Percentiles rank a stretch among this genome's conserved stretches.
These are phyloP conservation scores for Drosophila paramelanica DNA, from an alignment of 2,888 invertebrate genomes.

Conservation along the genomic window DNA sequence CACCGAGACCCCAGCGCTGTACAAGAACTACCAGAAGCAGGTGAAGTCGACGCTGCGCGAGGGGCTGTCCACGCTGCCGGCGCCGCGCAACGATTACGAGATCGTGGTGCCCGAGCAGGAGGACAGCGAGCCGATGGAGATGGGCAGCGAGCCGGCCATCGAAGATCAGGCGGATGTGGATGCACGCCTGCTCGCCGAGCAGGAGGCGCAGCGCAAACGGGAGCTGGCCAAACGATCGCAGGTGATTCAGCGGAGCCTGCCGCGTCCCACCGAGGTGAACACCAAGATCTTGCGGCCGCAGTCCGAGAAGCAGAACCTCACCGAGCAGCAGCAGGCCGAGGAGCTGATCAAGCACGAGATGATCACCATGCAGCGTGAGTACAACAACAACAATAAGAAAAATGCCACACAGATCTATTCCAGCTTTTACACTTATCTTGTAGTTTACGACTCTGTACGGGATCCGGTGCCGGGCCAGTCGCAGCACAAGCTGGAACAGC, in stretches of 20 bases:
- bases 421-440: neutral
- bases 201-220: slow-evolving; percentile 88
- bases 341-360: slow-evolving; percentile 98
- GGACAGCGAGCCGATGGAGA: slow-evolving; percentile 85
- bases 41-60: slow-evolving; percentile 91
- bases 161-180: slow-evolving; percentile 96
- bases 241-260: slow-evolving; percentile 93
- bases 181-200: slow-evolving; percentile 88
- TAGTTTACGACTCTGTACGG: slow-evolving; percentile 92
- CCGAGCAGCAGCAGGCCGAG: slow-evolving; percentile 96
- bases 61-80: slow-evolving; percentile 92
- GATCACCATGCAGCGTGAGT: slow-evolving; percentile 93
- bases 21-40: slow-evolving; percentile 89
- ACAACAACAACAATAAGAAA: no score
- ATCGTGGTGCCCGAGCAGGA: slow-evolving; percentile 97
- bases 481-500: slow-evolving; percentile 86
- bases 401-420: no score
- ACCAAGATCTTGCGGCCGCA: slow-evolving; percentile 91
- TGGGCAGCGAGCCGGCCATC: slow-evolving; percentile 85
- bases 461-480: slow-evolving; percentile 88
- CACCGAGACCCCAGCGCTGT: slow-evolving; percentile 89
- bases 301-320: slow-evolving; percentile 91
- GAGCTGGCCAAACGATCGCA: slow-evolving; percentile 91
- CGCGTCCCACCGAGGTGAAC: slow-evolving; percentile 95
- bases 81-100: slow-evolving; percentile 98